phyloP scores from a whole-genome alignment of 2,888 invertebrate genomes.

The Dysmachus trigonus region DNA sequence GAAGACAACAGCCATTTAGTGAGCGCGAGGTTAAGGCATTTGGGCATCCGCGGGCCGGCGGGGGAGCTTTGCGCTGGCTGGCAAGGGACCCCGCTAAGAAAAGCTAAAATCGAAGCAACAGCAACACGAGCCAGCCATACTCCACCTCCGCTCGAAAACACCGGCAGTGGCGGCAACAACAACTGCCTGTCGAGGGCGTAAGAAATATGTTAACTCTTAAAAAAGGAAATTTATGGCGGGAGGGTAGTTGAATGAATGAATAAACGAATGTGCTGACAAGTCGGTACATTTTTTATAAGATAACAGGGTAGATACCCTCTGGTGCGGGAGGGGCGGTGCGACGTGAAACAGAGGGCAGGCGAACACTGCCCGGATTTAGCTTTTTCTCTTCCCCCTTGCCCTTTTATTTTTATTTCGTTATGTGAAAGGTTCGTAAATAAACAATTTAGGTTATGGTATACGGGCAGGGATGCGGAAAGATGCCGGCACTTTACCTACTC shows the following conservation, averaged over 20 bases:
- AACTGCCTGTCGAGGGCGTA: constrained; percentile 50
- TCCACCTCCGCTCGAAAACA: constrained; percentile 50
- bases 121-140: constrained; percentile 51
- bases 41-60: not conserved
- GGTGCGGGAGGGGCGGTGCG: not conserved
- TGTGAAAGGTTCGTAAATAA: constrained; percentile 42
- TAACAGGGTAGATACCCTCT: constrained; percentile 28
- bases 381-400: not conserved
- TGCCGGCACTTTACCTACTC: constrained; percentile 33
- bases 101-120: constrained; percentile 49
- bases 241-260: constrained; percentile 45
- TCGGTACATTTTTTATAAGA: constrained; percentile 47
- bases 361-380: not conserved
- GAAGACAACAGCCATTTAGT: constrained; percentile 41
- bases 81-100: constrained; percentile 41
- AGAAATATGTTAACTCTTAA: constrained; percentile 51
- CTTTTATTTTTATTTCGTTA: constrained; percentile 23
- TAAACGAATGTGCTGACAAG: constrained; percentile 47
- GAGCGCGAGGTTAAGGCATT: constrained; percentile 46
- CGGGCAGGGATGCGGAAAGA: not conserved
- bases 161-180: constrained; percentile 49
- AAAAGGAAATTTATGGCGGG: constrained; percentile 41
- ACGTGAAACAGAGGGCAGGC: not conserved
- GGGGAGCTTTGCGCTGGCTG: not conserved
- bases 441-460: constrained; percentile 40